Evolutionary conservation across 2,888 invertebrate genomes (phyloP), one percentile per base, ranked within the genome.

Genomic region (Lysandra coridon): DNA sequence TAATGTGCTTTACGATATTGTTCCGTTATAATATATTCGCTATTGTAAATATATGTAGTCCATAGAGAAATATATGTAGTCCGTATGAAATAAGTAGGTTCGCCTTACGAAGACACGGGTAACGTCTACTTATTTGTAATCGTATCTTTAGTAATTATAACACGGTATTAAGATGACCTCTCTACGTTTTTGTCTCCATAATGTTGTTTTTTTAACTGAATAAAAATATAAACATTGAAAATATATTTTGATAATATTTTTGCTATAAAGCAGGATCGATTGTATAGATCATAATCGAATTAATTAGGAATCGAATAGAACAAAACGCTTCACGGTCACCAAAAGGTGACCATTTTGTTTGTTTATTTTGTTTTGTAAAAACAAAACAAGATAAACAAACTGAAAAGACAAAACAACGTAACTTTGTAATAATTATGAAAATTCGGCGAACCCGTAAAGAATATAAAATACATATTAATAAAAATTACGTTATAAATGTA

Each of bases 401-500:
- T 57, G 23, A 44, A 74, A 74, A 74, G 23, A 12, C 53, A 30
- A 76, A 76, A 76, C 53, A 76, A 57, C 17, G 75, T 23, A 44
- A 75, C 53, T 80, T 73, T 79, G 81, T 80, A 80, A 80, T 81
- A 82, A 82, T 82, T 82, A 79, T 79, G 78, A 79, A 79, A 62
- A 75, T 62, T 80, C 62, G 60, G 30, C 7, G 73, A 80, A 60
- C 80, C 78, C 78, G 80, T 78, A 69, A 80, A 78, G 82, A 82
- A 82, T 82, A 82, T 82, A 82, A 82, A 82, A 77, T 78, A 74
- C 69, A 78, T 80, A 82, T 82, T 81, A 80, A 64, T 73, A 81
- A 80, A 82, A 82, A 81, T 80, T 78, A 75, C 79, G 80, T 81
- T 82, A 82, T 82, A 82, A 84, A 85, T 83, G 83, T 82, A 84